Evolutionary conservation across 2,797 vertebrate genomes (phyloP), one percentile per base, ranked within the genome.

Genomic region (Neoniphon sammara): DNA sequence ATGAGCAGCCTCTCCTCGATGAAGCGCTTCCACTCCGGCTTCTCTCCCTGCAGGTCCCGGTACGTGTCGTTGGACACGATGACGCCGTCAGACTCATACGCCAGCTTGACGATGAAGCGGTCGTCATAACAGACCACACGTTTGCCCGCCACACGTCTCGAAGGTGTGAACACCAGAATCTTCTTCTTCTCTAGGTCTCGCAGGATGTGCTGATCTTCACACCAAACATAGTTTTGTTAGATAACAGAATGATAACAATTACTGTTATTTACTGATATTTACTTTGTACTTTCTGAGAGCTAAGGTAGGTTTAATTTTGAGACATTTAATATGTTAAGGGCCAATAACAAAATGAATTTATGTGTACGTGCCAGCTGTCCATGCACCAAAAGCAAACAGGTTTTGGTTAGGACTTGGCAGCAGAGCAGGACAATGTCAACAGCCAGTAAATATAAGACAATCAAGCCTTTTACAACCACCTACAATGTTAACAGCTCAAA

Each of bases 41-140:
- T 91, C 66, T 90, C 90, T 0, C 79, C 90, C 87, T 95, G 93
- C 12, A 95, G 93, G 88, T 95, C 93, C 0, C 93, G 89, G 87
- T 94, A 95, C 65, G 93, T 87, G 88, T 95, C 93, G 31, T 95
- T 95, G 79, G 94, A 95, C 71, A 95, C 93, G 1, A 95, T 78
- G 50, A 94, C 46, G 56, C 94, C 94, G 8, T 93, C 90, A 0
- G 85, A 89, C 23, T 94, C 92, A 2, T 77, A 91, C 4, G 90
- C 93, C 53, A 92, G 85, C 70, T 92, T 93, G 8, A 95, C 93
- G 10, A 95, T 94, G 84, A 93, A 95, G 53, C 88, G 88, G 83
- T 95, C 94, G 4, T 94, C 94, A 0, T 95, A 94, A 23, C 94
- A 95, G 27, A 94, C 93, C 66, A 95, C 92, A 0, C 94, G 90